Percentiles rank a stretch among this genome's conserved stretches.
phyloP scores from a whole-genome alignment of 1,140 invertebrate genomes.

The Drosophila triauraria region DNA sequence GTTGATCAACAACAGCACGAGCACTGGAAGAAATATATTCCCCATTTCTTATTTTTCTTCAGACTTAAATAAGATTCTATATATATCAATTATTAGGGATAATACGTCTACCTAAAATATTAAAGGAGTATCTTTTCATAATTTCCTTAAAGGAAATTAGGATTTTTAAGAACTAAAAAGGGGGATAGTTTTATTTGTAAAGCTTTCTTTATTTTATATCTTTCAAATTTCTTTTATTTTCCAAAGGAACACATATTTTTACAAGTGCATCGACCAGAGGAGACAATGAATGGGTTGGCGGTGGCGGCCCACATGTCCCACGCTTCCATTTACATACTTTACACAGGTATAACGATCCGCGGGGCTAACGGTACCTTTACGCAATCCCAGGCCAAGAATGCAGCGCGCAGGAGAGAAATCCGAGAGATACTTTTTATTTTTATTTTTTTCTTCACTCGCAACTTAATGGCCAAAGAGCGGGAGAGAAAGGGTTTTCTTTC shows the following conservation, averaged over 20 bases:
- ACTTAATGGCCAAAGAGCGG: slow-evolving; percentile 35
- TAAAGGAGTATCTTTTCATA: background rate
- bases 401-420: slow-evolving; percentile 44
- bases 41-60: too few species aligned
- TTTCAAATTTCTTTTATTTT: fast-evolving
- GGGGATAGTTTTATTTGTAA: background rate
- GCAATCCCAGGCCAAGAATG: slow-evolving; percentile 73
- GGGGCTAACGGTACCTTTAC: slow-evolving; percentile 77
- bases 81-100: too few species aligned
- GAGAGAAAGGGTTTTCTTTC: slow-evolving; percentile 77
- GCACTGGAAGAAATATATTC: slow-evolving; percentile 10
- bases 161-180: background rate
- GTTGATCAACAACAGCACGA: slow-evolving; percentile 22
- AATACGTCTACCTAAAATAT: background rate
- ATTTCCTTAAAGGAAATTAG: too few species aligned
- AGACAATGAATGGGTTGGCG: slow-evolving; percentile 29
- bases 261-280: slow-evolving; percentile 8
- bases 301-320: slow-evolving; percentile 68
- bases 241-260: background rate
- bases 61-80: too few species aligned
- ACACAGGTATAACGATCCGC: slow-evolving; percentile 52
- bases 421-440: slow-evolving; percentile 30
- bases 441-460: background rate
- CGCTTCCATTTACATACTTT: slow-evolving; percentile 74
- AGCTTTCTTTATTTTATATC: too few species aligned